These are phyloP conservation scores for Microcebus tavaratra DNA, from an alignment of 2,113 vertebrate genomes.

Conservation along the genomic window DNA sequence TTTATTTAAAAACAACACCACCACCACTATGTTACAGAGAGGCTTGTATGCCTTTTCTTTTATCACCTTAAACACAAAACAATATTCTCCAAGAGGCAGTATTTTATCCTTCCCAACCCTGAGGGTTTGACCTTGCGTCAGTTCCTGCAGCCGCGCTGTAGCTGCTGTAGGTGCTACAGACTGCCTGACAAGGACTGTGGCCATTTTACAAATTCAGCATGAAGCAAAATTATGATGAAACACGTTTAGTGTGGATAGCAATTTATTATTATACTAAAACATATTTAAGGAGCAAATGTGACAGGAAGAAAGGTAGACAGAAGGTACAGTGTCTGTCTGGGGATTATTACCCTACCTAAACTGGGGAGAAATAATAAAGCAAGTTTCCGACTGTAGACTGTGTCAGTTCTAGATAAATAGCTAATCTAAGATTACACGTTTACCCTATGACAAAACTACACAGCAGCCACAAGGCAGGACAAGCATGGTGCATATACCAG, in stretches of 20 bases:
- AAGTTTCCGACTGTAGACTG: background rate
- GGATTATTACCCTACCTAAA: background rate
- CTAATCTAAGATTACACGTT: background rate
- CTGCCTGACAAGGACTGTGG: background rate
- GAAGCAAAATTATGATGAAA: slow-evolving; percentile 61
- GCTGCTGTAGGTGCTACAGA: background rate
- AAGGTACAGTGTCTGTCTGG: background rate
- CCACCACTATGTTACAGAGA: slow-evolving; percentile 14
- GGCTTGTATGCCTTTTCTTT: background rate
- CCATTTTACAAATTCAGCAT: background rate
- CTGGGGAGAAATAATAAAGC: background rate
- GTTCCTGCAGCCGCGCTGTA: background rate
- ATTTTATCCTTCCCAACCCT: background rate
- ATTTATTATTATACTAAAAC: slow-evolving; percentile 55
- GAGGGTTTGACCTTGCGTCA: slow-evolving; percentile 54
- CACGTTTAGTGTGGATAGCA: background rate
- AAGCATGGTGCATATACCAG: background rate
- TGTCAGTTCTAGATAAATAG: background rate
- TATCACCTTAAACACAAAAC: slow-evolving; percentile 24
- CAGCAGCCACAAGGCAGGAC: background rate
- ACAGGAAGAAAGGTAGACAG: slow-evolving; percentile 10
- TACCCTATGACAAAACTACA: rapidly evolving
- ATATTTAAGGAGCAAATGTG: background rate
- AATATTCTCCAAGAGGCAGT: background rate
- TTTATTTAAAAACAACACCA: background rate